Percentiles rank a stretch among this genome's conserved stretches.
These are phyloP conservation scores for Aplocera efformata DNA, from an alignment of 2,888 invertebrate genomes.

Conservation along the genomic window DNA sequence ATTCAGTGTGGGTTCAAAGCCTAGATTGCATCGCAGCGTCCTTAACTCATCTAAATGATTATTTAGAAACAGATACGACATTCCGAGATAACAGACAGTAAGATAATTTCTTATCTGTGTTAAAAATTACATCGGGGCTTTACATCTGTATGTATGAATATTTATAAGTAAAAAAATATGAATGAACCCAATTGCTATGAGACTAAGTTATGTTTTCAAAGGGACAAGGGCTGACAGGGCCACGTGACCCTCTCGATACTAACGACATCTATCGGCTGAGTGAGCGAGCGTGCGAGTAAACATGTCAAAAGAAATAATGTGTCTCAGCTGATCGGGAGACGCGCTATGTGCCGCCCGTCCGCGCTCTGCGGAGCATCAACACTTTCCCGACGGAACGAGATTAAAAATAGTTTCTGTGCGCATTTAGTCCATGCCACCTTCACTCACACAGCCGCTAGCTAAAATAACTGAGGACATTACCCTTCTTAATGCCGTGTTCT, in stretches of 20 bases:
- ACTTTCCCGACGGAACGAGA: slow-evolving; percentile 54
- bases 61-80: slow-evolving; percentile 10
- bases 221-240: slow-evolving; percentile 34
- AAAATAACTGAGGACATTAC: slow-evolving; percentile 84
- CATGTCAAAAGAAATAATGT: slow-evolving; percentile 70
- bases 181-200: too few relatives aligned
- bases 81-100: slow-evolving; percentile 12
- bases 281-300: slow-evolving; percentile 60
- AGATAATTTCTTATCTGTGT: slow-evolving; percentile 9
- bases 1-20: slow-evolving; percentile 5
- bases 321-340: slow-evolving; percentile 75
- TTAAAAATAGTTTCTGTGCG: slow-evolving; percentile 74
- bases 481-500: slow-evolving; percentile 97
- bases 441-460: slow-evolving; percentile 54
- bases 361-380: slow-evolving; percentile 44
- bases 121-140: too few relatives aligned
- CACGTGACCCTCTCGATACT: slow-evolving; percentile 33
- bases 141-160: too few relatives aligned
- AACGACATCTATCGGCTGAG: slow-evolving; percentile 66
- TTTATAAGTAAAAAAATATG: too few relatives aligned
- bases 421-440: slow-evolving; percentile 67
- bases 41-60: slow-evolving; percentile 2
- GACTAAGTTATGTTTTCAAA: slow-evolving; percentile 10
- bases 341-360: slow-evolving; percentile 44
- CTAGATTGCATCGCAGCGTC: neutral